These are phyloP conservation scores for Lamprologus lemairii DNA, from an alignment of 2,113 vertebrate species.

Conservation along the genomic window DNA sequence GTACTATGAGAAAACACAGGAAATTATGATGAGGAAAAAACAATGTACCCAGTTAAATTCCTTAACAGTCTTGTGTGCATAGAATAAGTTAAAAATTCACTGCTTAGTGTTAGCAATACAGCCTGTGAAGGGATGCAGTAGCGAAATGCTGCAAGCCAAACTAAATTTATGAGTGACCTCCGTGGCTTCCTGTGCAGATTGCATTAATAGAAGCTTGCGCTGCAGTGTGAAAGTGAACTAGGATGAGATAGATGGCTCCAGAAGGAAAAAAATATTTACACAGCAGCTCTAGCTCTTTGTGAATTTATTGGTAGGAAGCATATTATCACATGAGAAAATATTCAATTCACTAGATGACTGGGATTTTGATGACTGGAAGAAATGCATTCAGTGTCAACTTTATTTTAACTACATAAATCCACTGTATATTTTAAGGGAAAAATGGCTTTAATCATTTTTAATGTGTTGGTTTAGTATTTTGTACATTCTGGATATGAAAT, in stretches of 20 bases:
- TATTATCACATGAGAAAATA: neutral
- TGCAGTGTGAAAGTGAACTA: neutral
- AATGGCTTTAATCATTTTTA: neutral
- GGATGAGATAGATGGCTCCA: neutral
- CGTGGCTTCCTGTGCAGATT: neutral
- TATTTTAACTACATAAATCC: neutral
- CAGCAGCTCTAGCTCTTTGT: neutral
- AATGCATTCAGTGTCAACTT: neutral
- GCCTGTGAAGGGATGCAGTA: neutral
- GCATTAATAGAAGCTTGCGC: neutral
- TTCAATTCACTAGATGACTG: neutral
- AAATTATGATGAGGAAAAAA: neutral
- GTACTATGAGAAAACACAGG: neutral
- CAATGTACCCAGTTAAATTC: neutral
- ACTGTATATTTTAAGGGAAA: neutral
- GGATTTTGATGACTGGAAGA: neutral
- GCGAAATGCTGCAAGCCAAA: neutral
- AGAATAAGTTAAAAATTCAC: neutral
- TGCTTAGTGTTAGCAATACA: neutral
- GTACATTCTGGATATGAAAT: neutral
- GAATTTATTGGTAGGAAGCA: neutral
- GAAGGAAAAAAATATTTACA: neutral
- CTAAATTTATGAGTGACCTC: neutral
- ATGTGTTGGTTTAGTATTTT: neutral
- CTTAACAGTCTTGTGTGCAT: neutral